Conservation (phyloP, 1,140 invertebrate species). For the Tetragonula clypearis region DNA sequence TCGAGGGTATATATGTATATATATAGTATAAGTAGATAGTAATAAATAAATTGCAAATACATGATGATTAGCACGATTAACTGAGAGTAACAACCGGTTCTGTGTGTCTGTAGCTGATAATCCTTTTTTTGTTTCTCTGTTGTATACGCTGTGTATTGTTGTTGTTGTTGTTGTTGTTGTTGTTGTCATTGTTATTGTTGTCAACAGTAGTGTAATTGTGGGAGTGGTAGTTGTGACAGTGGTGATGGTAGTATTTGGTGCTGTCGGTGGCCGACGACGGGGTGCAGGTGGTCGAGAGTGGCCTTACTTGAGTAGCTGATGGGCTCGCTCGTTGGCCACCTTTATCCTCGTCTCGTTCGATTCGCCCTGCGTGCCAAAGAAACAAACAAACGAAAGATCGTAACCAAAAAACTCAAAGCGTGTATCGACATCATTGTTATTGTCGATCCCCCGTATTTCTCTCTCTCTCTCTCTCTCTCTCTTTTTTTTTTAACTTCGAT, state of each 20-base stretch:
- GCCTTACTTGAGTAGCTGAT: conserved; percentile 88
- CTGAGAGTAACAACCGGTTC: conserved; percentile 4
- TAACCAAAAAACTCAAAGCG: conserved; percentile 43
- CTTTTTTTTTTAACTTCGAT: background rate
- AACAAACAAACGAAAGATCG: conserved; percentile 72
- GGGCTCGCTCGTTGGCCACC: conserved; percentile 90
- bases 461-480: no score
- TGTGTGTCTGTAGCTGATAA: conserved; percentile 45
- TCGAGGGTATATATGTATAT: background rate
- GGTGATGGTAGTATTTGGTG: conserved; percentile 37
- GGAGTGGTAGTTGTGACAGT: background rate
- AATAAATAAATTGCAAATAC: conserved; percentile 3
- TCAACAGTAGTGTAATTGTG: conserved; percentile 14
- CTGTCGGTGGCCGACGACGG: conserved; percentile 63
- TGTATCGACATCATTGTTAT: conserved; percentile 29
- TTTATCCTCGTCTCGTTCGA: conserved; percentile 92
- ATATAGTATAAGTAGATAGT: background rate
- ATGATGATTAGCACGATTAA: conserved; percentile 23
- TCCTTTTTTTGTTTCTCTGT: conserved; percentile 30
- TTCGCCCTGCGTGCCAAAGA: conserved; percentile 84
- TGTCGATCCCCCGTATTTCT: background rate
- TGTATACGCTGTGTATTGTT: conserved; percentile 12
- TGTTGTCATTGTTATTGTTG: conserved; percentile 32
- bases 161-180: conserved; percentile 25
- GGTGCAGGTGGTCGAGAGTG: conserved; percentile 57